Evolutionary conservation across 1,140 invertebrate genomes (phyloP), one percentile per base, ranked within the genome.

Genomic region (Drosophila melanica): DNA sequence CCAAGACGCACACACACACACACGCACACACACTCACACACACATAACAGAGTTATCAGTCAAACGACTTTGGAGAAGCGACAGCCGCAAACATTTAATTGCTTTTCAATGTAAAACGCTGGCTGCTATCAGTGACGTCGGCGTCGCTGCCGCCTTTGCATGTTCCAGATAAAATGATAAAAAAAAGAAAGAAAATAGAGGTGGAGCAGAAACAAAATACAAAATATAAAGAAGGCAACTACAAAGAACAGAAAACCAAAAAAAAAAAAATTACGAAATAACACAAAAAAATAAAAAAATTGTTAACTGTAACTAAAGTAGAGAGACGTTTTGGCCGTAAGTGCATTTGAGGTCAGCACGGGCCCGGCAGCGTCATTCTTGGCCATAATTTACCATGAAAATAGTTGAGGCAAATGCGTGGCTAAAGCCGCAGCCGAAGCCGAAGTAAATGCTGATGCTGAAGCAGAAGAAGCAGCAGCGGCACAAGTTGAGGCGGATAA

Each of bases 51-150:
- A 60, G 54, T 75, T 81, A 81, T 81, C 80, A 76, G 62, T 58
- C 62, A 55, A 41, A 60, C 68, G 50, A 55, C 75, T 62, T 69
- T 48, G 30, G 62, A 65, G 79, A 44, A 66, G 72, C 68, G 78
- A 78, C 62, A 68, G 63, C 55, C 39, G 51, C 65, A 74, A 67
- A 68, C 70, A 78, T 67, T 72, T 87, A 79, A 86, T 86, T 86
- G 81, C 64, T 81, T 81, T 86, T 79, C 78, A 86, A 81, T 86
- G 71, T 77, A 79, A 62, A 78, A 65, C 20, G 50, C 69, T 63
- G 63, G 16, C 23, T 44, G 64, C 55, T 73, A 73, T 73, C 71
- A 74, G 57, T 33, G 23, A 54, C 70, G 47, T 23, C 33, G 54
- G 16, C 54, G 33, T 23, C 23, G 70, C 51, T 58, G 58, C 51